Evolutionary conservation across 1,140 invertebrate species (phyloP).

Genomic region (Whitmania pigra): DNA sequence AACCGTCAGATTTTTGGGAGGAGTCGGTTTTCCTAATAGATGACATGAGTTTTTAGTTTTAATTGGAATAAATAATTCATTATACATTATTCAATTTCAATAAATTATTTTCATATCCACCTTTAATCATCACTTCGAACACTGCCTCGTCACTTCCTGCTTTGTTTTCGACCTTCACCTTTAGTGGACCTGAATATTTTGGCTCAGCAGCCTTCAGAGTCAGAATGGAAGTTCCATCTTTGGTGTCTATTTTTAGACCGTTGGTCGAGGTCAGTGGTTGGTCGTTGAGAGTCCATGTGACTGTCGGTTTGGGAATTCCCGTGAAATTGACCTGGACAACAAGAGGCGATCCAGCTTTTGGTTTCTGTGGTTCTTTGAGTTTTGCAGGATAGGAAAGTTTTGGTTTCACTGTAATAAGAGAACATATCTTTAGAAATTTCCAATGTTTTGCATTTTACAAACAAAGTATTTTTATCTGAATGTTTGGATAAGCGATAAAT

Average conservation of each 20-base stretch:
- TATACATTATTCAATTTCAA: no score
- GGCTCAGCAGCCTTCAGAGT: conserved; percentile 35
- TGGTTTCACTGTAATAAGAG: no score
- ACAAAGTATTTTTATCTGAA: no score
- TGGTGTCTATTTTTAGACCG: conserved; percentile 33
- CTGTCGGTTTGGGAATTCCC: conserved; percentile 65
- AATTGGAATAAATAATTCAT: not conserved
- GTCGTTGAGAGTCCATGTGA: conserved; percentile 42
- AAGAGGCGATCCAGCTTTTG: conserved; percentile 31
- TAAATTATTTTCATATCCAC: conserved; percentile 8
- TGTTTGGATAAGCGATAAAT: no score
- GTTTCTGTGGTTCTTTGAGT: no score
- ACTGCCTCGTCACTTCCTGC: conserved; percentile 18
- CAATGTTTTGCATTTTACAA: no score
- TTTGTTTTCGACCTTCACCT: conserved; percentile 17
- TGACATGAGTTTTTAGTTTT: not conserved
- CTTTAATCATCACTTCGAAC: conserved; percentile 21
- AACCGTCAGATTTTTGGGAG: conserved; percentile 55
- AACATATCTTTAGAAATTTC: no score
- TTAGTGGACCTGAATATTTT: conserved; percentile 35
- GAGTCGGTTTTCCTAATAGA: conserved; percentile 23
- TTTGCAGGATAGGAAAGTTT: no score
- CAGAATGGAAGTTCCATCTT: conserved; percentile 33
- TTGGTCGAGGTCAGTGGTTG: conserved; percentile 20
- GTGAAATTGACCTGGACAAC: conserved; percentile 55